These are phyloP conservation scores for Apodemus agrarius DNA, from an alignment of 2,797 vertebrate genomes.

Conservation along the genomic window DNA sequence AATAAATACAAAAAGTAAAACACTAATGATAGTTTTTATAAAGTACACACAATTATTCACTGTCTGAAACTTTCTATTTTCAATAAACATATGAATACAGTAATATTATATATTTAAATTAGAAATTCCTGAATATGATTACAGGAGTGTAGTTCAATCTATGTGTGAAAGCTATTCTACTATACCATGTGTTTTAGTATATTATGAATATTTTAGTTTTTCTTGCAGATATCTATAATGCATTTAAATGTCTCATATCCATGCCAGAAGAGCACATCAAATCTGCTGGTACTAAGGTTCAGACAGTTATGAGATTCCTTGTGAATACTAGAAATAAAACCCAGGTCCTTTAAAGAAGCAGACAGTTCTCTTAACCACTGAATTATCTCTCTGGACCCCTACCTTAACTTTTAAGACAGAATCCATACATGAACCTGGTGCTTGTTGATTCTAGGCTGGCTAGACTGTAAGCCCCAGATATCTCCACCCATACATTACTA, in stretches of 20 bases:
- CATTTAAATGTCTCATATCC: not conserved
- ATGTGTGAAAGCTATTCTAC: not conserved
- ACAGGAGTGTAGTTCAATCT: not conserved
- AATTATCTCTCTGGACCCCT: not conserved
- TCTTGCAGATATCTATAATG: not conserved
- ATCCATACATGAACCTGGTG: not conserved
- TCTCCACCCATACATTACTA: not conserved
- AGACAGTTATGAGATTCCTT: not conserved
- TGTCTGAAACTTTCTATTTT: not conserved
- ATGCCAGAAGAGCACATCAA: not conserved
- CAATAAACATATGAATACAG: not conserved
- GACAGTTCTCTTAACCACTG: too few species aligned
- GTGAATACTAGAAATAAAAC: not conserved
- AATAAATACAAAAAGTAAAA: not conserved
- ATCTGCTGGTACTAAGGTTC: not conserved
- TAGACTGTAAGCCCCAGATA: not conserved
- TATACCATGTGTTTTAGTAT: not conserved
- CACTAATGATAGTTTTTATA: not conserved
- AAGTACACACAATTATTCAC: not conserved
- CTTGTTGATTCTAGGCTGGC: not conserved
- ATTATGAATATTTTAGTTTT: not conserved
- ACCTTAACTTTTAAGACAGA: not conserved
- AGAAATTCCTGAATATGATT: not conserved
- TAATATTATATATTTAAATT: not conserved
- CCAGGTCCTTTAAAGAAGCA: not conserved